Conservation (phyloP, 2,797 vertebrate genomes). For the Parauchenoglanis ngamensis region DNA sequence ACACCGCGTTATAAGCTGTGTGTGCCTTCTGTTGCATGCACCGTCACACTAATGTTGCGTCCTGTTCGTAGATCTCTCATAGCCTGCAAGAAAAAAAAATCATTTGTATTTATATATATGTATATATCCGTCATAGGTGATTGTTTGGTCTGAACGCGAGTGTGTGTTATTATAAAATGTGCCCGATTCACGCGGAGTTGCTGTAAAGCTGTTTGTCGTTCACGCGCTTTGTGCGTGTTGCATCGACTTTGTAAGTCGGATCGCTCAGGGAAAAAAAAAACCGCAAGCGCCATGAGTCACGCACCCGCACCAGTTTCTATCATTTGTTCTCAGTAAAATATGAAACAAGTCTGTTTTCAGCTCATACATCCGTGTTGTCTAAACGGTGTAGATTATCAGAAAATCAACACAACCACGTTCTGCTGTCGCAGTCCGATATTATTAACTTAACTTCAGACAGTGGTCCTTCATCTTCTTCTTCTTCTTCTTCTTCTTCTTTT, state of each 20-base stretch:
- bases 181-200: neutral
- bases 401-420: slow-evolving; percentile 12
- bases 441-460: slow-evolving; percentile 52
- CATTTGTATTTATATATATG: slow-evolving; percentile 15
- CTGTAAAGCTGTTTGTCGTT: neutral
- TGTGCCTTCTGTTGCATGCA: slow-evolving; percentile 23
- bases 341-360: slow-evolving; percentile 65
- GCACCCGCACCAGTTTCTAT: slow-evolving; percentile 74
- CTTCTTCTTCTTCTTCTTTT: neutral
- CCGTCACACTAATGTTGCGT: slow-evolving; percentile 47
- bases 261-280: slow-evolving; percentile 68
- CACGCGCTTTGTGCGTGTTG: slow-evolving; percentile 22
- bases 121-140: neutral
- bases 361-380: slow-evolving; percentile 80
- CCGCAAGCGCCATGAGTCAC: slow-evolving; percentile 74
- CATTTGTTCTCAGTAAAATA: slow-evolving; percentile 59
- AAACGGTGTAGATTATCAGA: slow-evolving; percentile 32
- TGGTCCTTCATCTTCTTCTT: neutral
- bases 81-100: neutral
- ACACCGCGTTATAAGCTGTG: slow-evolving; percentile 2
- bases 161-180: neutral
- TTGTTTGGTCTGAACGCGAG: neutral
- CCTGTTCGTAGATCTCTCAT: slow-evolving; percentile 17
- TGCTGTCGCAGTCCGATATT: slow-evolving; percentile 7
- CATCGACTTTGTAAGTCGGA: slow-evolving; percentile 70